Evolutionary conservation across 2,113 vertebrate species (phyloP), one percentile per base, ranked within the genome.

Genomic region (Acrocephalus kingi): DNA sequence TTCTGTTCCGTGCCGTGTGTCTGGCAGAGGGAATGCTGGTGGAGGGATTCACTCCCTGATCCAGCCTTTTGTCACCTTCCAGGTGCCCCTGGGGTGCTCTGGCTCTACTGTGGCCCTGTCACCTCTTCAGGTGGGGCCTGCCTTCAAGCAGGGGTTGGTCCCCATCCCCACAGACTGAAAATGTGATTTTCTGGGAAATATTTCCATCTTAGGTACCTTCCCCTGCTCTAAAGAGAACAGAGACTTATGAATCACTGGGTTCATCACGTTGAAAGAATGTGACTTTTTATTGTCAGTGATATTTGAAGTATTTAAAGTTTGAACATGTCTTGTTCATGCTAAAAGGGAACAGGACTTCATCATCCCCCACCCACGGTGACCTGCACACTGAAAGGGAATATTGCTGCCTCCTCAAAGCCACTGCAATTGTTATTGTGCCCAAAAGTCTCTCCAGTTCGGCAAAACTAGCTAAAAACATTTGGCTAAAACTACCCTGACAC

Each of bases 291-390:
- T 92, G 92, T 73, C 83, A 88, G 88, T 79, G 94, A 73, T 93
- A 94, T 95, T 94, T 94, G 89, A 90, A 95, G 90, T 67, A 66
- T 88, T 90, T 67, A 73, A 95, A 66, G 55, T 88, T 93, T 93
- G 67, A 62, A 76, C 89, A 61, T 86, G 95, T 64, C 90, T 95
- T 89, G 69, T 85, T 94, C 83, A 2, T 73, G 71, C 71, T 80
- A 76, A 93, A 91, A 96, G 67, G 2, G 11, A 93, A 64, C 2
- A 37, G 94, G 87, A 24, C 78, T 87, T 72, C 95, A 91, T 97
- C 85, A 92, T 79, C 37, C 82, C 91, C 82, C 88, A 69, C 95
- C 90, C 96, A 95, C 90, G 2, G 73, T 90, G 92, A 94, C 95
- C 95, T 74, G 80, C 62, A 80, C 79, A 51, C 55, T 80, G 88